These are phyloP conservation scores for Empis stercorea DNA, from an alignment of 2,888 invertebrate genomes.

Conservation along the genomic window DNA sequence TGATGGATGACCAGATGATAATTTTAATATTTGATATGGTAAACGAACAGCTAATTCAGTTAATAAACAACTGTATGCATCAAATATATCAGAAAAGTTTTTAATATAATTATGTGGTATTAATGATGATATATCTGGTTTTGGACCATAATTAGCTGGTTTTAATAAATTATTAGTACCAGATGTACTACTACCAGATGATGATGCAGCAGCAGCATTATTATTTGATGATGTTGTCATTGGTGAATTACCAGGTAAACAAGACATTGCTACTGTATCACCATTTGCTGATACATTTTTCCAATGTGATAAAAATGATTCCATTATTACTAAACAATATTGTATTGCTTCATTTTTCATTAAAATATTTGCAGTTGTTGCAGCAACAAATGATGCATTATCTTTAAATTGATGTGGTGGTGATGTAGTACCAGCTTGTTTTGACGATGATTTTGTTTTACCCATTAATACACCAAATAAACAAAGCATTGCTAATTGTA, in stretches of 20 bases:
- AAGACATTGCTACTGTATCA: conserved; percentile 21
- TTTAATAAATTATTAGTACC: conserved; percentile 57
- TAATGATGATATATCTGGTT: conserved; percentile 92
- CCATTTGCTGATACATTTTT: conserved; percentile 40
- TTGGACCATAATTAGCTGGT: conserved; percentile 64
- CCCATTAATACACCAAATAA: conserved; percentile 55
- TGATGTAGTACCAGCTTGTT: conserved; percentile 34
- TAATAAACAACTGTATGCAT: conserved; percentile 84
- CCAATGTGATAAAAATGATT: conserved; percentile 66
- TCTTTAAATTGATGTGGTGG: conserved; percentile 41
- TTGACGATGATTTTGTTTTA: conserved; percentile 32
- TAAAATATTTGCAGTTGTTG: conserved; percentile 55
- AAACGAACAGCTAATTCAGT: conserved; percentile 90
- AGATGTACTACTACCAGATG: conserved; percentile 28
- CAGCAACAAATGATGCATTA: conserved; percentile 47
- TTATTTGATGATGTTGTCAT: neutral
- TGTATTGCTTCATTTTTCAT: conserved; percentile 57
- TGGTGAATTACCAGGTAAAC: neutral
- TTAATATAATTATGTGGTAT: conserved; percentile 87
- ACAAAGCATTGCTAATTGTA: conserved; percentile 77
- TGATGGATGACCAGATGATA: conserved; percentile 33
- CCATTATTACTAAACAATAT: conserved; percentile 58
- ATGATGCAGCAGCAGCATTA: conserved; percentile 4
- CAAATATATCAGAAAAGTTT: conserved; percentile 84
- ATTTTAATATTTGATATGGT: conserved; percentile 70